Conservation (phyloP, 2,797 vertebrate genomes). For the Platyrinchus mystaceus region DNA sequence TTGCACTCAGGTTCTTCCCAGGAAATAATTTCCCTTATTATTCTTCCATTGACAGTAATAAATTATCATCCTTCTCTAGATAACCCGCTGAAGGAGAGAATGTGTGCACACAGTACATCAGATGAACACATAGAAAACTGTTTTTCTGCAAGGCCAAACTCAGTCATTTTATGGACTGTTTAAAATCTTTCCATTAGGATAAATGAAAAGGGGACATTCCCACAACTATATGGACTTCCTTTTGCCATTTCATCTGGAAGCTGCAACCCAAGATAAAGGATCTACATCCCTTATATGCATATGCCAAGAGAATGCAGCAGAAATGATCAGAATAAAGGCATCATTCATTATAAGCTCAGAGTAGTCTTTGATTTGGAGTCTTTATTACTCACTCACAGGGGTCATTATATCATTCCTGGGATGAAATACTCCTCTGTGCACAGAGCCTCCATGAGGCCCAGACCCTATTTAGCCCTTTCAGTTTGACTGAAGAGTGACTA, state of each 20-base stretch:
- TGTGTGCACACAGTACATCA: not conserved
- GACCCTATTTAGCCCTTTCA: not conserved
- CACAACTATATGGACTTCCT: not conserved
- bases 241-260: conserved; percentile 29
- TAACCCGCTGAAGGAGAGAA: not conserved
- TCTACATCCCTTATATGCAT: not conserved
- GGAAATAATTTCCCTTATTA: conserved; percentile 49
- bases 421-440: not conserved
- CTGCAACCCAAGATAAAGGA: not conserved
- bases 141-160: conserved; percentile 19
- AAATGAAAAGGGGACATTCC: not conserved
- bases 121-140: not conserved
- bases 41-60: conserved; percentile 21
- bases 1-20: not conserved
- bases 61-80: conserved; percentile 11
- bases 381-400: not conserved
- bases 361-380: not conserved
- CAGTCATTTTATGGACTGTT: not conserved
- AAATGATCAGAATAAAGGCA: not conserved
- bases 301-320: not conserved
- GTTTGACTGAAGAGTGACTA: not conserved
- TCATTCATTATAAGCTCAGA: not conserved
- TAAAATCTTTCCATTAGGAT: not conserved
- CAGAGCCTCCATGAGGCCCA: not conserved
- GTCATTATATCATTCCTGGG: not conserved